A percentile compares a stretch with the other conserved stretches of the same genome.
Evolutionary conservation across 2,888 invertebrate genomes (phyloP).

Genomic region (Pogonocherus hispidulus): DNA sequence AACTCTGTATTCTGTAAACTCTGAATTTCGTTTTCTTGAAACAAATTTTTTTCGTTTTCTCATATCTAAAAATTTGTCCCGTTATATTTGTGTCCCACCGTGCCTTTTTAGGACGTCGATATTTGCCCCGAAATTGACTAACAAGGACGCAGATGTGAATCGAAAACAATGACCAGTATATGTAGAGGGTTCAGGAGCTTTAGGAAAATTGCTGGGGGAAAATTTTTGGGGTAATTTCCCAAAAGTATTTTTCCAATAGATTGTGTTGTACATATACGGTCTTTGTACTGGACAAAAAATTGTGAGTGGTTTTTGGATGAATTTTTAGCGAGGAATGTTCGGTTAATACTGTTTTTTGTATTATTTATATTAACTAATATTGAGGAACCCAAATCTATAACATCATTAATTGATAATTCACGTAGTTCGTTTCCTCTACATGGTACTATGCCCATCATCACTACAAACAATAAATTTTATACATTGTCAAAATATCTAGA

Average conservation of each 20-base stretch:
- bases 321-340: constrained; percentile 18
- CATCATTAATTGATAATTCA: constrained; percentile 21
- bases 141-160: no score
- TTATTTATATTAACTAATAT: constrained; percentile 24
- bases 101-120: no score
- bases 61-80: no score
- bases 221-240: constrained; percentile 27
- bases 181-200: no score
- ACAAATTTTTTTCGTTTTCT: no score
- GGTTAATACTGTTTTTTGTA: constrained; percentile 12
- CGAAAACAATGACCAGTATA: no score
- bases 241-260: constrained; percentile 26
- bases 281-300: constrained; percentile 16
- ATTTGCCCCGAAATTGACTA: no score
- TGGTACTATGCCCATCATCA: constrained; percentile 21
- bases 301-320: background rate
- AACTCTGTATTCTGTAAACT: no score
- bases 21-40: no score
- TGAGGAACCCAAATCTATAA: constrained; percentile 27
- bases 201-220: no score
- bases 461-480: constrained; percentile 18
- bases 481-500: background rate
- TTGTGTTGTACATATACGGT: constrained; percentile 16
- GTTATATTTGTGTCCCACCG: no score
- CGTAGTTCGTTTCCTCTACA: constrained; percentile 16